Percentiles rank a stretch among this genome's conserved stretches.
phyloP scores from a whole-genome alignment of 2,888 invertebrate genomes.

The Willowsia nigromaculata region DNA sequence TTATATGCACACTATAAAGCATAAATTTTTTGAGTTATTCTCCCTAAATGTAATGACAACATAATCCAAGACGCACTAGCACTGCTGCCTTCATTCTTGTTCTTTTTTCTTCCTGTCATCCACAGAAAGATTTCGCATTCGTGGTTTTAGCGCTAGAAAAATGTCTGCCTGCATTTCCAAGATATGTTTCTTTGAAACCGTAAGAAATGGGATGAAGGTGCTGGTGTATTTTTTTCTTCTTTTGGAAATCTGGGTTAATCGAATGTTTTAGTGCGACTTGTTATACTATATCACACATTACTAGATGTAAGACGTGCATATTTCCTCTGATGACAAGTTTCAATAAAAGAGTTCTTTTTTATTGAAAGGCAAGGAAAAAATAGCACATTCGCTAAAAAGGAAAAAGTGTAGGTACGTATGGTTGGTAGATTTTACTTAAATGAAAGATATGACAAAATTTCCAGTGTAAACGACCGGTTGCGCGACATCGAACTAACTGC shows the following conservation, averaged over 20 bases:
- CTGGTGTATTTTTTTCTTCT: conserved; percentile 28
- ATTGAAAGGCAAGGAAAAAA: conserved; percentile 43
- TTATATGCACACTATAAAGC: not conserved
- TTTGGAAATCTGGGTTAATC: conserved; percentile 57
- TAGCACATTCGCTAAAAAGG: conserved; percentile 27
- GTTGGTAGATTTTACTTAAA: too few relatives aligned
- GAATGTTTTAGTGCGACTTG: conserved; percentile 46
- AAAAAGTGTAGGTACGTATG: conserved; percentile 13
- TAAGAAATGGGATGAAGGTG: conserved; percentile 55
- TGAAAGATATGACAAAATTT: not conserved
- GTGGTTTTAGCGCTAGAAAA: not conserved
- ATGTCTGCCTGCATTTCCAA: conserved; percentile 48
- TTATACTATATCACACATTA: conserved; percentile 13
- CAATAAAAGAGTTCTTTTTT: conserved; percentile 42
- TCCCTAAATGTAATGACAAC: conserved; percentile 62
- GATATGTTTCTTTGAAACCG: conserved; percentile 41
- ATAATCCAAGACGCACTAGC: conserved; percentile 54
- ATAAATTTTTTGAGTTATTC: conserved; percentile 52
- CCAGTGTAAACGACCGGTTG: conserved; percentile 51
- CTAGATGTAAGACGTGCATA: not conserved
- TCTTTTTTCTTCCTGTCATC: not conserved
- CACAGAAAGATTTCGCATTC: not conserved
- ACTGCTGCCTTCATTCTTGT: not conserved
- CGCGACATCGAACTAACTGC: conserved; percentile 28
- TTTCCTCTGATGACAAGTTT: conserved; percentile 23